Evolutionary conservation across 2,113 vertebrate genomes (phyloP), one percentile per base, ranked within the genome.

Genomic region (Stegastes partitus): DNA sequence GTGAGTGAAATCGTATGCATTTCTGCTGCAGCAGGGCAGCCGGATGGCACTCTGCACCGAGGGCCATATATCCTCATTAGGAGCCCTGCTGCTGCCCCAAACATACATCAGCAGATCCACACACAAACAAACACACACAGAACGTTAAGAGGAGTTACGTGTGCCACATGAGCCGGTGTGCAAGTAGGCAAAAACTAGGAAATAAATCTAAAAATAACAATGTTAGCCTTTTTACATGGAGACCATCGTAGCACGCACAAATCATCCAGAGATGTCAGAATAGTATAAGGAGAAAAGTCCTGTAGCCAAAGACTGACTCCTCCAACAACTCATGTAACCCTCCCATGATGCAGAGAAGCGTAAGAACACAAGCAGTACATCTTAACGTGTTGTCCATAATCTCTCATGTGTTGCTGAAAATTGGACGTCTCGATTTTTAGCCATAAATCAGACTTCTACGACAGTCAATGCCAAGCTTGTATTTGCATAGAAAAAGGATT

Each of bases 11-110:
- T 74, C 2, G 7, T 51, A 50, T 77, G 77, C 42, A 64, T 72
- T 86, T 77, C 39, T 77, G 73, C 39, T 77, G 73, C 45, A 79
- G 68, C 15, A 44, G 45, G 9, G 69, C 57, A 50, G 18, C 61
- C 16, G 31, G 74, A 69, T 79, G 76, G 78, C 63, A 54, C 64
- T 51, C 77, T 74, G 57, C 73, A 81, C 65, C n/a, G 1, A 85
- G 44, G 56, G 76, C 78, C 79, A 87, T 85, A 79, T 53, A 84
- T 91, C 75, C 83, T 90, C 86, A 88, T 90, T 89, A 88, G 47
- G 72, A 74, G 19, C 55, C 67, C 79, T 81, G 74, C 77, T 81
- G 82, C 71, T 71, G 70, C 25, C 23, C 59, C 19, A 65, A 69
- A 84, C 68, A 54, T 51, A 66, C 77, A 72, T 65, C 74, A 73